Conservation (phyloP, 2,113 vertebrate genomes). For the Dipodomys spectabilis region DNA sequence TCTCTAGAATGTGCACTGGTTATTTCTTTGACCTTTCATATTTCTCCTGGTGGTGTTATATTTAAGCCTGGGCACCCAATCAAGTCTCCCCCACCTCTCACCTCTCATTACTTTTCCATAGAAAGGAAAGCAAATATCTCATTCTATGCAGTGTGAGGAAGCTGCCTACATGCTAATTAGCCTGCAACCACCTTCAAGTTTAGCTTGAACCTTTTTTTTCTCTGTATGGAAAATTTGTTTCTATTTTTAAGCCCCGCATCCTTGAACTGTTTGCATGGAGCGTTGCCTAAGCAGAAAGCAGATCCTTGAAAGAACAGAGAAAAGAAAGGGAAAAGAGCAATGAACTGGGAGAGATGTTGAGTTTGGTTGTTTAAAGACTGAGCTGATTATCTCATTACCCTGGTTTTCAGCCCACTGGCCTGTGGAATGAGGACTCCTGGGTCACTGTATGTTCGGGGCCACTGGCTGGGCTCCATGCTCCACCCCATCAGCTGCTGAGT, state of each 20-base stretch:
- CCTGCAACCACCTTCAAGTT: slow-evolving; percentile 14
- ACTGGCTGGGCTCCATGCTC: slow-evolving; percentile 44
- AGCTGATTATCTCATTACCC: slow-evolving; percentile 47
- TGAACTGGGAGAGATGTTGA: not conserved
- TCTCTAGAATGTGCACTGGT: slow-evolving; percentile 67
- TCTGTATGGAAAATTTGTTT: slow-evolving; percentile 51
- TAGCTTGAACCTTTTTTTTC: slow-evolving; percentile 55
- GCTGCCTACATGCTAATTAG: slow-evolving; percentile 68
- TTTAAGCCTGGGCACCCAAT: slow-evolving; percentile 58
- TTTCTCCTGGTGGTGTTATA: slow-evolving; percentile 54
- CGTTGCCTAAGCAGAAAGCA: slow-evolving; percentile 1
- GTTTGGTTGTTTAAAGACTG: not conserved
- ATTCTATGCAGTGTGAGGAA: slow-evolving; percentile 59
- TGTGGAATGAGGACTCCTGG: slow-evolving; percentile 64
- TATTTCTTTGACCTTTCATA: slow-evolving; percentile 61
- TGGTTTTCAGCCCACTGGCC: slow-evolving; percentile 68
- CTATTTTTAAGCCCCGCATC: slow-evolving; percentile 62
- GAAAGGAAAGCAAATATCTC: slow-evolving; percentile 63
- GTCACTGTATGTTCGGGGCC: slow-evolving; percentile 62
- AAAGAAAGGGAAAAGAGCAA: slow-evolving; percentile 45
- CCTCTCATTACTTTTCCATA: not conserved
- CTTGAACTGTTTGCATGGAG: slow-evolving; percentile 40
- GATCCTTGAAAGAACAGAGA: slow-evolving; percentile 34
- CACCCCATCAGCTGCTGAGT: slow-evolving; percentile 37
- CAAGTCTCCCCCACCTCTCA: slow-evolving; percentile 55